Evolutionary conservation across 2,888 invertebrate species (phyloP), one percentile per base, ranked within the genome.

Genomic region (Chrysopilus asiliformis): DNA sequence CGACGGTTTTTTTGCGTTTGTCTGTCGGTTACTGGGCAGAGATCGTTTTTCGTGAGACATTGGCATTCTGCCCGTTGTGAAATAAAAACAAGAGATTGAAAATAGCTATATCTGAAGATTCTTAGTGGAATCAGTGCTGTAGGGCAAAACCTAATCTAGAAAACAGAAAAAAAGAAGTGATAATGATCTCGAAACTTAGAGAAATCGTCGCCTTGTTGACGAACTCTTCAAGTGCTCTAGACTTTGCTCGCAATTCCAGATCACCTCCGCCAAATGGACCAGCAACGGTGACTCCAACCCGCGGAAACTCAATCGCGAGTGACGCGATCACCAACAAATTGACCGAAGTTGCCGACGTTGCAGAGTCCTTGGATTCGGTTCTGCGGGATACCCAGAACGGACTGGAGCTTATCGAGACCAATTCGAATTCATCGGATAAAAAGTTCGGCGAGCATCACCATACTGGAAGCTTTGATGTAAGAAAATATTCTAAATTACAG

Each of bases 271-370:
- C 16, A n/a, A 28, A 14, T 15, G 20, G 12, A 10, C 10, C 37
- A 30, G 26, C 32, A 18, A 51, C 53, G 8, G 41, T 58, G 27
- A 46, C 52, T 12, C 59, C 62, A 3, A 56, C 58, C n/a, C 56
- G 55, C 7, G 65, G 63, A 46, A 76, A 76, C 57, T 64, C 67
- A 43, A 68, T 73, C 46, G 77, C 77, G 13, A 69, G 77, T 25
- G 74, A 74, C 47, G 74, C 77, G 32, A 77, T 79, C 40, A 68
- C 75, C n/a, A 71, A 71, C 47, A 68, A 70, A 51, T 56, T 79
- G 41, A 62, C 68, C 12, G 75, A 76, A 56, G 76, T 79, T 12
- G 74, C 77, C 10, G 68, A 68, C 38, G 64, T 78, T 15, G 77
- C 78, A 2, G 78, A 78, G 53, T 73, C 75, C 43, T 56, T 79